These are phyloP conservation scores for Anomalospiza imberbis DNA, from an alignment of 2,797 vertebrate species.

Conservation along the genomic window DNA sequence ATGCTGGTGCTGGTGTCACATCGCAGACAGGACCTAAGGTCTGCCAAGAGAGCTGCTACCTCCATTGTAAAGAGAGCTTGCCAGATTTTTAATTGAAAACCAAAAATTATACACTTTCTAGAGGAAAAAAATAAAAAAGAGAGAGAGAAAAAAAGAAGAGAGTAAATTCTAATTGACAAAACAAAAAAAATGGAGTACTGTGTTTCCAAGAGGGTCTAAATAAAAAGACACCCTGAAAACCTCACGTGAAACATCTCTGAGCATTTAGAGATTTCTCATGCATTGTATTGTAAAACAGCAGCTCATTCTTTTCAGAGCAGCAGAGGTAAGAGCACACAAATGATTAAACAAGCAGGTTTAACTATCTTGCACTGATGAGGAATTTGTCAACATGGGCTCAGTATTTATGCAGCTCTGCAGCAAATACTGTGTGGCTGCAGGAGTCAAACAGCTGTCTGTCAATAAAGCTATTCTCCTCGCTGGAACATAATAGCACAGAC, in stretches of 20 bases:
- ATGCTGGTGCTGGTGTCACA: neutral
- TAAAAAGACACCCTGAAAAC: neutral
- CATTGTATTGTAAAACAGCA: neutral
- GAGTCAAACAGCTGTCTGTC: conserved; percentile 58
- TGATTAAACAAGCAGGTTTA: conserved; percentile 62
- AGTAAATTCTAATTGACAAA: neutral
- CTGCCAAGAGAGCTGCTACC: neutral
- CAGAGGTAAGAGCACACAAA: conserved; percentile 23
- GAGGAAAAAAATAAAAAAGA: accelerated
- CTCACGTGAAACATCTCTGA: neutral
- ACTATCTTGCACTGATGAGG: neutral
- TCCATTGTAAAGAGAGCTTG: neutral
- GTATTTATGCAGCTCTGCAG: conserved; percentile 23
- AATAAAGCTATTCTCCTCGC: conserved; percentile 27
- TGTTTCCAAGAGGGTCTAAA: neutral
- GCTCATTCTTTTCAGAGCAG: neutral
- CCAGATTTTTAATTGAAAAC: neutral
- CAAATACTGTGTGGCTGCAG: neutral
- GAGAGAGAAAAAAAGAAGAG: neutral
- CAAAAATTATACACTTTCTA: neutral
- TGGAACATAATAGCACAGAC: conserved; percentile 44
- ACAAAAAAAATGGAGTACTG: neutral
- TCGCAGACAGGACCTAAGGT: neutral
- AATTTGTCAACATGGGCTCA: conserved; percentile 42
- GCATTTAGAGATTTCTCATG: neutral